Percentiles rank a stretch among this genome's conserved stretches.
Conservation (phyloP, 2,888 invertebrate species). For the Eurytoma adleriae region DNA sequence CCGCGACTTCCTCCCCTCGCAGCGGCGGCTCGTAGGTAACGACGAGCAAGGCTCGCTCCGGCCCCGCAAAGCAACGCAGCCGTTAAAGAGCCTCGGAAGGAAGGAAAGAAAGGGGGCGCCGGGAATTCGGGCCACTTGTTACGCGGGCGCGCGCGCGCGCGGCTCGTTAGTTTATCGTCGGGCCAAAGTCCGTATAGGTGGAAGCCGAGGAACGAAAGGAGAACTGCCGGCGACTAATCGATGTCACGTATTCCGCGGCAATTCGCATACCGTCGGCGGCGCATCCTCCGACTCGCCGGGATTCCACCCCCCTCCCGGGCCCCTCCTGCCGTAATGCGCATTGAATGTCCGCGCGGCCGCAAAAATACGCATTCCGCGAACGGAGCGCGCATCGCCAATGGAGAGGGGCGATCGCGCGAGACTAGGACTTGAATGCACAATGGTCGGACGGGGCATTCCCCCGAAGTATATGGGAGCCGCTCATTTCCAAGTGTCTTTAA, state of each 20-base stretch:
- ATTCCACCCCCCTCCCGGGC: neutral
- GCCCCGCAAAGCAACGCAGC: neutral
- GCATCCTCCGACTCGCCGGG: conserved; percentile 31
- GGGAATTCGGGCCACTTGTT: conserved; percentile 47
- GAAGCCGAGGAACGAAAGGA: neutral
- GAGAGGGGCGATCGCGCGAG: conserved; percentile 33
- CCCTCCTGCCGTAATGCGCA: conserved; percentile 45
- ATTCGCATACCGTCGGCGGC: conserved; percentile 58
- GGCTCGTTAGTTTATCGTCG: conserved; percentile 22
- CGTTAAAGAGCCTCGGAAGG: neutral
- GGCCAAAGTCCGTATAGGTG: neutral
- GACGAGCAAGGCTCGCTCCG: neutral
- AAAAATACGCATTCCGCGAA: conserved; percentile 53
- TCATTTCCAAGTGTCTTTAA: conserved; percentile 53
- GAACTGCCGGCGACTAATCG: conserved; percentile 58
- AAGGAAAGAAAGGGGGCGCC: neutral
- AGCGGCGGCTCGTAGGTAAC: neutral
- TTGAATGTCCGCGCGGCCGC: conserved; percentile 37
- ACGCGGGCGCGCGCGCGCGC: neutral
- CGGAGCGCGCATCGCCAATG: conserved; percentile 44
- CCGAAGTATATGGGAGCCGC: conserved; percentile 37
- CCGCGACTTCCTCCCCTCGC: neutral
- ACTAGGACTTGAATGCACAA: conserved; percentile 56
- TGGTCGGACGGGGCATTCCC: conserved; percentile 32
- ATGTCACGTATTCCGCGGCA: conserved; percentile 62